These are phyloP conservation scores for Tyto alba DNA, from an alignment of 2,113 vertebrate genomes.

Conservation along the genomic window DNA sequence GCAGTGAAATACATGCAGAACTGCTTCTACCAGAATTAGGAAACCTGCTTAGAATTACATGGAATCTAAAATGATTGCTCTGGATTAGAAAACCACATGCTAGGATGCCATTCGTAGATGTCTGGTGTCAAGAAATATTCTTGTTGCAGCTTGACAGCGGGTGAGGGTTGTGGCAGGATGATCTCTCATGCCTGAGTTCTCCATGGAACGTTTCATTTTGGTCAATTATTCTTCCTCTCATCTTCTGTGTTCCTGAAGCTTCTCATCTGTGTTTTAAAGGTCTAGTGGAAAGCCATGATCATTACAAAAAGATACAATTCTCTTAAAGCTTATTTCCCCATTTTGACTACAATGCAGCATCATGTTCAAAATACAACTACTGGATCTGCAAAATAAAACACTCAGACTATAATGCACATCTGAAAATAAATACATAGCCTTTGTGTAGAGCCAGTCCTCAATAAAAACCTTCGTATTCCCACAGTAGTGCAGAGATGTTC, in stretches of 20 bases:
- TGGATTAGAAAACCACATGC: neutral
- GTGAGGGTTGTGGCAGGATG: neutral
- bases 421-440: neutral
- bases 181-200: neutral
- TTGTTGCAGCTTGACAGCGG: neutral
- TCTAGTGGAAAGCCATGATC: neutral
- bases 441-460: neutral
- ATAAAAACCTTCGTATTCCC: neutral
- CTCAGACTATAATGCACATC: neutral
- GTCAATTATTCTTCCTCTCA: neutral
- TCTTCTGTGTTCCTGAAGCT: neutral
- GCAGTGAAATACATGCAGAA: neutral
- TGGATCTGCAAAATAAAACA: neutral
- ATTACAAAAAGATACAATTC: neutral
- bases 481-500: neutral
- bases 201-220: neutral
- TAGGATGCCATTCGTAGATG: neutral
- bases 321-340: neutral
- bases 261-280: neutral
- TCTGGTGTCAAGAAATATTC: neutral
- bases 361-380: neutral
- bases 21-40: neutral
- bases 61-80: neutral
- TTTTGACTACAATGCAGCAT: neutral
- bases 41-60: neutral